Base-by-base conservation (phyloP, 2,888 invertebrate genomes). In the Aricia artaxerxes region DNA sequence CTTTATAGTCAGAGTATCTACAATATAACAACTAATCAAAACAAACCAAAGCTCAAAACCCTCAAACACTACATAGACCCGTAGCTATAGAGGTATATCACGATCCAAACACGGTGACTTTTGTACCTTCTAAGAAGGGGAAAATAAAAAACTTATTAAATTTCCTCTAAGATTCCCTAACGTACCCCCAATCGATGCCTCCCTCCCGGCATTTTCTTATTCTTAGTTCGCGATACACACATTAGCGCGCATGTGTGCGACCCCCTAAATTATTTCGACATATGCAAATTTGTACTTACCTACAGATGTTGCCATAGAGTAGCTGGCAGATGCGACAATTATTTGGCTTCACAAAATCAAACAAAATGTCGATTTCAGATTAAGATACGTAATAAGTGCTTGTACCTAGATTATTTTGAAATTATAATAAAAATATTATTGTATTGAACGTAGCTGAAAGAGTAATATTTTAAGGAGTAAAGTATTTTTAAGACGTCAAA, bases 201-300 rank as follows among this genome's bases (percentile, higher is more conserved):
- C 81, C 80, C 82, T 82, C 82, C 82, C 81, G 83, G 84, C 83
- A 85, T 86, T 86, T 88, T 86, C 88, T 87, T 90, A 87, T 86
- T 88, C 87, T 86, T 83, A 85, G 82, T 85, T 85, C 84, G 85
- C 89, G 85, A 89, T 88, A 89, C 86, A 87, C 89, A 91, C 92
- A 92, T 93, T 92, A 93, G 88, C 88, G 88, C 87, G 84, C 86
- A 82, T 87, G 88, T 87, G 89, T 90, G 89, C 90, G 84, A 89
- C 92, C 91, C 93, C 92, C 93, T 93, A 93, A 94, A 93, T 94
- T 94, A 94, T 94, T 94, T 94, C 93, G 92, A 94, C 94, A 92
- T 94, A 94, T 94, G 94, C 93, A 94, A 94, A 94, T 94, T 93
- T 91, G 91, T 91, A 91, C 89, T 92, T 91, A 90, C 92, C 93